Percentiles rank a stretch among this genome's conserved stretches.
These are phyloP conservation scores for Nyctereutes procyonoides DNA, from an alignment of 2,113 vertebrate genomes.

Conservation along the genomic window DNA sequence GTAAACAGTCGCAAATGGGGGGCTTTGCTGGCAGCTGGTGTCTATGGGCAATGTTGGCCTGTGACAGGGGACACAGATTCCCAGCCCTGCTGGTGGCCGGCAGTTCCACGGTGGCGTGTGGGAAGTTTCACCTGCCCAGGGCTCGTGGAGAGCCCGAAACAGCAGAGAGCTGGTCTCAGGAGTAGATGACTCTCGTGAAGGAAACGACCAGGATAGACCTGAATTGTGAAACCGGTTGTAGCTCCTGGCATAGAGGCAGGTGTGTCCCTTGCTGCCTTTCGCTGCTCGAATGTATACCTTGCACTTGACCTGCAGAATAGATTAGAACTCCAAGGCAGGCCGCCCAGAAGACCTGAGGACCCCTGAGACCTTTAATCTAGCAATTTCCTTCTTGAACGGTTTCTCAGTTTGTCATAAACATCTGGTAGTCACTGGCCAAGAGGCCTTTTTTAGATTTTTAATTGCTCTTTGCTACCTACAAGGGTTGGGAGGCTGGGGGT, in stretches of 20 bases:
- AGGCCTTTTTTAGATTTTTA: not conserved
- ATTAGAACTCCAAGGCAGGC: not conserved
- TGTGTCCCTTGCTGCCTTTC: rapidly evolving
- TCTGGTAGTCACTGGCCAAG: not conserved
- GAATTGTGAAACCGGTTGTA: not conserved
- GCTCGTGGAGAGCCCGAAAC: not conserved
- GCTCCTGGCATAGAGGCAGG: rapidly evolving
- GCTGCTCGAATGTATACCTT: too few relatives aligned
- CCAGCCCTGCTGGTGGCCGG: not conserved
- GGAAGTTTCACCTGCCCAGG: not conserved
- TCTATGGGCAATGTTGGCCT: not conserved
- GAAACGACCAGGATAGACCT: not conserved
- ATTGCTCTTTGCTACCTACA: not conserved
- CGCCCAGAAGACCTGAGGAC: not conserved
- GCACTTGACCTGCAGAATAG: rapidly evolving
- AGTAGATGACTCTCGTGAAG: not conserved
- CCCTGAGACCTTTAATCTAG: not conserved
- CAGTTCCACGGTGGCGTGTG: not conserved
- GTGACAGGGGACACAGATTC: not conserved
- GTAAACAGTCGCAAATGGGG: conserved; percentile 57
- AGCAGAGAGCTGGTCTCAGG: rapidly evolving
- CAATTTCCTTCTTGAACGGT: not conserved
- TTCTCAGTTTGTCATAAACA: not conserved
- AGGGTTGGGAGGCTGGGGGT: not conserved
- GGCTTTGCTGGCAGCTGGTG: conserved; percentile 16